Evolutionary conservation across 2,888 invertebrate species (phyloP), one percentile per base, ranked within the genome.

Genomic region (Tachina fera): DNA sequence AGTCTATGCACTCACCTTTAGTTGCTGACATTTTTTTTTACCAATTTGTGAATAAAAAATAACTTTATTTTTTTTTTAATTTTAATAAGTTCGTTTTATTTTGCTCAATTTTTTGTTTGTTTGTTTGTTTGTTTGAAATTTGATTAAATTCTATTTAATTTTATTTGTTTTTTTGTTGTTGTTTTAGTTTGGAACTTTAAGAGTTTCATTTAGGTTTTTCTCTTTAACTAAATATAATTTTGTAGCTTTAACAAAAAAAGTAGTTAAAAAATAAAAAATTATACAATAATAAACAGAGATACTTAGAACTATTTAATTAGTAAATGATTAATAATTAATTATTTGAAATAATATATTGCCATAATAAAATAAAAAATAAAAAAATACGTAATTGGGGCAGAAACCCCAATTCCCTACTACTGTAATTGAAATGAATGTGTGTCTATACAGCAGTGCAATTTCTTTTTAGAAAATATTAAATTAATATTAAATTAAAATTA

Each of bases 201-300:
- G 86, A 87, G 88, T 88, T 88, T 87, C 88, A 85, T 85, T 87
- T 89, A 88, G 87, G 88, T 82, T 88, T 85, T 77, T 41, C 80
- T 84, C 67, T 43, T 31, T 31, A 31, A 6, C 31, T 31, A 31
- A 16, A 56, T 49, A 71, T 58, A 71, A 61, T 60, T 63, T 83
- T 83, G 47, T 68, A 45, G 39, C 60, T 70, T 53, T 58, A 82
- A 76, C 58, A 31, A 31, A 31, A 70, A 41, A 53, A 6, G 51
- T 14, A 13, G 19, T 22, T 22, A 22, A 19, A 71, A 60, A 8
- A 61, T 41, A 16, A 56, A 47, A 41, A 51, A 47, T 49, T 49
- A 51, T 45, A 14, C 13, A 56, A 22, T 60, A 31, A 19, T 56
- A 79, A 41, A 74, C 16, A 68, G 13, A 81, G 60, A 45, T 22